A percentile compares a stretch with the other conserved stretches of the same genome.
Conservation (phyloP, 2,888 invertebrate genomes). For the Drosophila demipolita region DNA sequence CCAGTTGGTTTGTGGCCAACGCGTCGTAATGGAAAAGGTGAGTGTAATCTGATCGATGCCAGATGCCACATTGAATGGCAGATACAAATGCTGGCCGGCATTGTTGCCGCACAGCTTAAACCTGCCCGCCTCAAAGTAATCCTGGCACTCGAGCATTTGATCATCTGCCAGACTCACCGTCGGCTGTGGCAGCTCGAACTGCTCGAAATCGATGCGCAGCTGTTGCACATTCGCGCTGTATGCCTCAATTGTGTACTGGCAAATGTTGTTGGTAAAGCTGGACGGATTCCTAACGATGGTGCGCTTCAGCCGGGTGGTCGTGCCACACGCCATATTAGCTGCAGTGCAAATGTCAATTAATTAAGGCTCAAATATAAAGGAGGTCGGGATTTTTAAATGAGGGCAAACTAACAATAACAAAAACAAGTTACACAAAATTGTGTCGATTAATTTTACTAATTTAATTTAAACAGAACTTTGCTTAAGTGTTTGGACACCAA, state of each 20-base stretch:
- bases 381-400: neutral
- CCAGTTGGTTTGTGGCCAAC: slow-evolving; percentile 84
- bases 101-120: slow-evolving; percentile 87
- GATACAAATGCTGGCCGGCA: slow-evolving; percentile 87
- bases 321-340: slow-evolving; percentile 82
- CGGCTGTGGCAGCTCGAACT: slow-evolving; percentile 77
- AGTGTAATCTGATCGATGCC: slow-evolving; percentile 83
- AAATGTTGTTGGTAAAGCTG: slow-evolving; percentile 51
- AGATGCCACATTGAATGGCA: slow-evolving; percentile 80
- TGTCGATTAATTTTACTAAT: neutral
- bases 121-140: slow-evolving; percentile 75
- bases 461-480: neutral
- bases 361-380: neutral
- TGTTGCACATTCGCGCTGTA: slow-evolving; percentile 82
- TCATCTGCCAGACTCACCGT: slow-evolving; percentile 39
- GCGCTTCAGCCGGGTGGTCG: slow-evolving; percentile 79
- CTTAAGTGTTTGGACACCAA: neutral
- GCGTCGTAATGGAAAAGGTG: slow-evolving; percentile 85
- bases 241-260: slow-evolving; percentile 81
- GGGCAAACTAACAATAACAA: neutral
- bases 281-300: slow-evolving; percentile 81
- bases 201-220: slow-evolving; percentile 82
- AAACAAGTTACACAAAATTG: neutral
- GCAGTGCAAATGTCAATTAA: neutral
- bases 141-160: slow-evolving; percentile 65